Evolutionary conservation across 2,113 vertebrate species (phyloP), one percentile per base, ranked within the genome.

Genomic region (Platycercus adscitus): DNA sequence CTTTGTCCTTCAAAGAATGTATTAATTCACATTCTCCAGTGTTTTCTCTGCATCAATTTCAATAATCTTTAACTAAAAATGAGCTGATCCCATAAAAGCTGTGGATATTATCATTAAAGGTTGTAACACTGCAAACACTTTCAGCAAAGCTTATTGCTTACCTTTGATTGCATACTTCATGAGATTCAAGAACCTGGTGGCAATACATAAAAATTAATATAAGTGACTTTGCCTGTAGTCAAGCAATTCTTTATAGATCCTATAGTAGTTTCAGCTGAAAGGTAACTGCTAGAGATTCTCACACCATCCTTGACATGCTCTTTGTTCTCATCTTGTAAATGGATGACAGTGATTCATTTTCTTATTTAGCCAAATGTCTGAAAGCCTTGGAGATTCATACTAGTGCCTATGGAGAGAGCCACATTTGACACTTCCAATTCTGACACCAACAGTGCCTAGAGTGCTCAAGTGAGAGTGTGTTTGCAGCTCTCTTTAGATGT

Each of bases 41-140:
- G 43, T 78, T 88, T 94, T 25, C 29, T 86, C 41, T 88, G 66
- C 64, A 90, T 91, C 39, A 78, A 21, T 86, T 88, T 95, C 72
- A 93, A 71, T 88, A 53, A 81, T 26, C 50, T 92, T 86, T 93
- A 88, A 93, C 90, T 94, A 81, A 84, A 93, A 86, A 26, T 14
- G 25, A 93, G 29, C 16, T 75, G 64, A 81, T 70, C 26, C 33
- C 29, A 28, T 77, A 83, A 88, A 81, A 81, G 47, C 43, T 70
- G 26, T 68, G 63, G 19, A 28, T 86, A 81, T 81, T 70, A 60
- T 58, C 88, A 53, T 58, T 83, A 72, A 69, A 92, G 31, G 3
- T 33, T 86, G 53, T 68, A 90, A 69, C 5, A 58, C 19, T 55
- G 33, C 70, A 47, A 47, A 47, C 46, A 47, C 20, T 47, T 83